phyloP scores from a whole-genome alignment of 2,113 vertebrate species.

The Haemorhous mexicanus region DNA sequence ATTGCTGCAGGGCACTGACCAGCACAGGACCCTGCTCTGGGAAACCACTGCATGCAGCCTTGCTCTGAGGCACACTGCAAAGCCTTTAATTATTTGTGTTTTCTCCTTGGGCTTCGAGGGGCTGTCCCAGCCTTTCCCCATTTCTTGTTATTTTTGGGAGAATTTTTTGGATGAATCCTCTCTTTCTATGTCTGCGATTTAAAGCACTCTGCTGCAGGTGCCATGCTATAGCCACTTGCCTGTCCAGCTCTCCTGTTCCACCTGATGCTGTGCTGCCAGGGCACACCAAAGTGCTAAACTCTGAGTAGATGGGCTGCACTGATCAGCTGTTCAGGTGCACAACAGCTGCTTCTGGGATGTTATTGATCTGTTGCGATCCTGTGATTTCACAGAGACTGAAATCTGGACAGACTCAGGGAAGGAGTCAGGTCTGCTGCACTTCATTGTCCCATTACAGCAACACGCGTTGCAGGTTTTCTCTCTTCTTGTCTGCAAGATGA shows the following conservation, averaged over 20 bases:
- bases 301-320: not conserved
- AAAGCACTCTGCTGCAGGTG: not conserved
- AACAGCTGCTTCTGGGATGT: not conserved
- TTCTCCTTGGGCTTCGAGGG: not conserved
- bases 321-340: not conserved
- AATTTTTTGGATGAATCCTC: not conserved
- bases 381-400: not conserved
- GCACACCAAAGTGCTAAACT: not conserved
- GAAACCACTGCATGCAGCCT: not conserved
- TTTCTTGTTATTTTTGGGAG: not conserved
- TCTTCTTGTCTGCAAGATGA: accelerated
- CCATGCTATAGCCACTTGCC: not conserved
- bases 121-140: not conserved
- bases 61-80: not conserved
- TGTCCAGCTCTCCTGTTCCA: not conserved
- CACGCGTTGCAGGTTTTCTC: accelerated
- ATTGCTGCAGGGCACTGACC: not conserved
- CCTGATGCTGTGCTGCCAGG: not conserved
- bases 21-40: not conserved
- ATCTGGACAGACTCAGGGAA: not conserved
- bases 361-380: not conserved
- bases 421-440: not conserved
- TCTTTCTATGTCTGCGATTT: not conserved
- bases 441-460: accelerated
- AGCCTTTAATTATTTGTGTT: not conserved